Evolutionary conservation across 2,113 vertebrate genomes (phyloP).

Genomic region (Nipponia nippon): DNA sequence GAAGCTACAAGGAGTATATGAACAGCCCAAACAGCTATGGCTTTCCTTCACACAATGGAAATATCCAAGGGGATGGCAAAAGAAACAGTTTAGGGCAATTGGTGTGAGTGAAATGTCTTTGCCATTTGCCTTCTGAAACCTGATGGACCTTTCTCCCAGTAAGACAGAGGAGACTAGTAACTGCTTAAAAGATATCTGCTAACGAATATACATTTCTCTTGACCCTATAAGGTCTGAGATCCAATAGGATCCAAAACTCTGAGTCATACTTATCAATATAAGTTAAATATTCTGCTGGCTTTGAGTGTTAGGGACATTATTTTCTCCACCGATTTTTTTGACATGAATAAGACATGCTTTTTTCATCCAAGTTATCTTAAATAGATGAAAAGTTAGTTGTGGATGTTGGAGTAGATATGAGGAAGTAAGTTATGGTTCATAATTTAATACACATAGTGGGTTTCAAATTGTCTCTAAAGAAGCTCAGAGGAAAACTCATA

Average conservation of each 20-base stretch:
- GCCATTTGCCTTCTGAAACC: neutral
- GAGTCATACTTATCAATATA: neutral
- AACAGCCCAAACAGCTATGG: neutral
- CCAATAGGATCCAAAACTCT: neutral
- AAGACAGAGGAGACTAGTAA: neutral
- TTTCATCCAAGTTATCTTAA: neutral
- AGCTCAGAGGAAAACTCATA: neutral
- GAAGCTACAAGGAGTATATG: neutral
- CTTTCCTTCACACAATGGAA: neutral
- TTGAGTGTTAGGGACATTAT: neutral
- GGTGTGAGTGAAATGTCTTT: neutral
- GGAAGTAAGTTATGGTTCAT: neutral
- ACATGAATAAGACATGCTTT: neutral
- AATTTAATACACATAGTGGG: neutral
- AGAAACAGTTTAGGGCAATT: neutral
- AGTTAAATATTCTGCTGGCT: neutral
- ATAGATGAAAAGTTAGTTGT: neutral
- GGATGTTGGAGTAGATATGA: neutral
- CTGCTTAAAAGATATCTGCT: neutral
- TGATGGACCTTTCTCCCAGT: neutral
- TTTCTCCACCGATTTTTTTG: neutral
- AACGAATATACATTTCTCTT: neutral
- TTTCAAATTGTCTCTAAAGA: slow-evolving; percentile 20
- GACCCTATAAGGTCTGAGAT: neutral
- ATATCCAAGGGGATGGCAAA: neutral